Conservation (phyloP, 2,888 invertebrate genomes). For the Hyles lineata region DNA sequence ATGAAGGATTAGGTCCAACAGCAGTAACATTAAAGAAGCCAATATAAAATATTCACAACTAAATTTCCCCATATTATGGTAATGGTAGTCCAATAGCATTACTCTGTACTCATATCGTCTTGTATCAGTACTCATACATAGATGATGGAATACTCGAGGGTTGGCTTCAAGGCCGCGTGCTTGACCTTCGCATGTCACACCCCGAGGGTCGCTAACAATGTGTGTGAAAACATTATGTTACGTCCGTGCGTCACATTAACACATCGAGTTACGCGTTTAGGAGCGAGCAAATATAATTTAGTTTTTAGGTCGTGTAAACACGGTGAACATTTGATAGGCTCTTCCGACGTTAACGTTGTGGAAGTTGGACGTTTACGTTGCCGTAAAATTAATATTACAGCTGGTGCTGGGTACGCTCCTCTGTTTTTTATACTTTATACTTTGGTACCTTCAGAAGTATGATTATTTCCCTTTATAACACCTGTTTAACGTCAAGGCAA, state of each 20-base stretch:
- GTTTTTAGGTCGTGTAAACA: slow-evolving; percentile 24
- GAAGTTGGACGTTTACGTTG: neutral
- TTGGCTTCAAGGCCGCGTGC: slow-evolving; percentile 2
- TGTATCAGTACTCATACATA: slow-evolving; percentile 10
- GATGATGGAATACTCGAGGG: neutral
- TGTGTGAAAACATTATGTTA: neutral
- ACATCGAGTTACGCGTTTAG: slow-evolving; percentile 10
- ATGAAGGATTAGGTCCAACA: neutral
- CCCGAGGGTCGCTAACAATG: slow-evolving; percentile 20
- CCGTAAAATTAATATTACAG: slow-evolving; percentile 1
- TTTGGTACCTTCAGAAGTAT: neutral
- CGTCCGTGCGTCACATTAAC: slow-evolving; percentile 15
- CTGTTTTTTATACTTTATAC: neutral
- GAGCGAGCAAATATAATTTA: slow-evolving; percentile 21
- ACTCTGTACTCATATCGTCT: neutral
- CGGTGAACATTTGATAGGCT: slow-evolving; percentile 3
- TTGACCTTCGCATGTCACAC: slow-evolving; percentile 20
- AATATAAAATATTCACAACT: neutral
- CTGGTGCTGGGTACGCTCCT: neutral
- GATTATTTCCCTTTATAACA: neutral
- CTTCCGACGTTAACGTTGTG: neutral
- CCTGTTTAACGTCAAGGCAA: neutral
- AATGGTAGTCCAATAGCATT: neutral
- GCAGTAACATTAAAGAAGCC: neutral
- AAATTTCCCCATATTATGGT: neutral